A percentile compares a stretch with the other conserved stretches of the same genome.
Conservation (phyloP, 2,888 invertebrate species). For the Margaritifera margaritifera region DNA sequence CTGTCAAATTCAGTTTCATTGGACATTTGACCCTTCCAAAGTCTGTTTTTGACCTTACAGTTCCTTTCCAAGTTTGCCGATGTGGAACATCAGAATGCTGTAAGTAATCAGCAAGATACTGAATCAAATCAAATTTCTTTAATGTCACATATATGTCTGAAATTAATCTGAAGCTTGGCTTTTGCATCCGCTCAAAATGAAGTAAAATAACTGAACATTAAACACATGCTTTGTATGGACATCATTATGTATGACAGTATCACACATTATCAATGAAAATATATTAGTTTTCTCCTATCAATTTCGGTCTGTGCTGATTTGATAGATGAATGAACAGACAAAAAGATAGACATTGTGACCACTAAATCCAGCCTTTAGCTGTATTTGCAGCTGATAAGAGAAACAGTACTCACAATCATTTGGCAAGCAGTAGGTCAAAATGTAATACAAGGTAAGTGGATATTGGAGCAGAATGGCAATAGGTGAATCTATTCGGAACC, state of each 20-base stretch:
- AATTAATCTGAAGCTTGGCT: no score
- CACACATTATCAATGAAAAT: background rate
- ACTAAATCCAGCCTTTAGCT: background rate
- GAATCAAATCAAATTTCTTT: no score
- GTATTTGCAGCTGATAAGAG: background rate
- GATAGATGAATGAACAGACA: background rate
- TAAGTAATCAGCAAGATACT: no score
- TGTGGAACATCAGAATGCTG: no score
- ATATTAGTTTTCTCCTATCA: background rate
- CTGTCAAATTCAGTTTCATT: no score
- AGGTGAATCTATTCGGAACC: constrained; percentile 62
- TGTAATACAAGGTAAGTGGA: constrained; percentile 66
- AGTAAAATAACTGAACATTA: background rate
- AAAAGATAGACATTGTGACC: background rate
- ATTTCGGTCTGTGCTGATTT: background rate
- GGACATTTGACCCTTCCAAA: no score
- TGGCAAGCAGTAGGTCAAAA: constrained; percentile 50
- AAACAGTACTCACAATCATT: constrained; percentile 52
- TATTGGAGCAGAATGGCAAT: constrained; percentile 63
- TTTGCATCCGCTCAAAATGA: no score
- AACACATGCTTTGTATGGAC: background rate
- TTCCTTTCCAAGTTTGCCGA: no score
- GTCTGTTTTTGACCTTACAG: no score
- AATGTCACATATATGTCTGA: no score
- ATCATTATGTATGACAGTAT: background rate